These are phyloP conservation scores for Drosophila mimetica DNA, from an alignment of 2,888 invertebrate species.

Conservation along the genomic window DNA sequence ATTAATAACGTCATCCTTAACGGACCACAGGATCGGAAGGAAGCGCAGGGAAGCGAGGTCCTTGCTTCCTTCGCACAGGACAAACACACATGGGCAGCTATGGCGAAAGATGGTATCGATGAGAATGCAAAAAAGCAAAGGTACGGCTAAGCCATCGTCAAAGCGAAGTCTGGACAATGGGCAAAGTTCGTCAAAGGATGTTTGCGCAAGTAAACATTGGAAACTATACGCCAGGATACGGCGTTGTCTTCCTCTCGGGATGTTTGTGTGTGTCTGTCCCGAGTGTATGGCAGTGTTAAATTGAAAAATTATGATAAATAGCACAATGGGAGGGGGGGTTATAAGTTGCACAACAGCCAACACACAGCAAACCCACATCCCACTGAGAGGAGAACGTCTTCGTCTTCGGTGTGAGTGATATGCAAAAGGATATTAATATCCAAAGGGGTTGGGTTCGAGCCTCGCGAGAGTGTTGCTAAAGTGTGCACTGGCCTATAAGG, in stretches of 20 bases:
- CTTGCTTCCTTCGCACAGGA: conserved; percentile 38
- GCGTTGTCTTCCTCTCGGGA: conserved; percentile 39
- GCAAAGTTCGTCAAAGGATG: conserved; percentile 80
- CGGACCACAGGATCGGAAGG: conserved; percentile 28
- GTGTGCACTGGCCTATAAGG: conserved; percentile 70
- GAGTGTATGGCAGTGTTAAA: conserved; percentile 67
- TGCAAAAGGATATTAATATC: conserved; percentile 71
- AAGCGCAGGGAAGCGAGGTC: too few relatives aligned
- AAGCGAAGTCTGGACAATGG: conserved; percentile 75
- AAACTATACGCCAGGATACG: conserved; percentile 51
- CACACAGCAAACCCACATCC: conserved; percentile 60
- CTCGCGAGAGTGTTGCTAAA: conserved; percentile 66
- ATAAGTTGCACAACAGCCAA: conserved; percentile 61
- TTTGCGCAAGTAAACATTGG: conserved; percentile 72
- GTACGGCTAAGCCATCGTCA: conserved; percentile 63
- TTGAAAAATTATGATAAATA: conserved; percentile 85
- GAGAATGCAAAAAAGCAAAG: conserved; percentile 81
- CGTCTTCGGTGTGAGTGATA: conserved; percentile 50
- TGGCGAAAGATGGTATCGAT: conserved; percentile 75
- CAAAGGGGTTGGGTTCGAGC: conserved; percentile 60
- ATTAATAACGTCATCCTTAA: conserved; percentile 81
- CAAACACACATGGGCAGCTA: conserved; percentile 69
- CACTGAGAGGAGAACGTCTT: conserved; percentile 56
- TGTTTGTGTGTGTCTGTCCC: conserved; percentile 16
- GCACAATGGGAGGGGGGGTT: conserved; percentile 59